These are phyloP conservation scores for Xiphophorus hellerii DNA, from an alignment of 2,113 vertebrate species.

Conservation along the genomic window DNA sequence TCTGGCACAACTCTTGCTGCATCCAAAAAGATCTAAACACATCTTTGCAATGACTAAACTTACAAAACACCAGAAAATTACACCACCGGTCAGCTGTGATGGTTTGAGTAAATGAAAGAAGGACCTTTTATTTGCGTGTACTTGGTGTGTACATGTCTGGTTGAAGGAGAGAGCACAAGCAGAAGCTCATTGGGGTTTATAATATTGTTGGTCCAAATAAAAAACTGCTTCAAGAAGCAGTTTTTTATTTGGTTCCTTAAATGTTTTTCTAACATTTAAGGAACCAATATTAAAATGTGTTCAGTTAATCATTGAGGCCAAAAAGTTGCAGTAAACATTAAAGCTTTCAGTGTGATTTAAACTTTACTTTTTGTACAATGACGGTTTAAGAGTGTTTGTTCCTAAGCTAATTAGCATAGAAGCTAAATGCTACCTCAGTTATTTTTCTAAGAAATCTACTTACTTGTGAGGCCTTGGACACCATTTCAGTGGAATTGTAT, in stretches of 20 bases:
- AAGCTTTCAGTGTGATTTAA: neutral
- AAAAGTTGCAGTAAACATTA: neutral
- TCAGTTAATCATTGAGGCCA: neutral
- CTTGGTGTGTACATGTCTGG: too few species aligned
- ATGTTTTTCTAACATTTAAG: neutral
- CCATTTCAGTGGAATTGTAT: slow-evolving; percentile 13
- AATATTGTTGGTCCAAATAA: too few species aligned
- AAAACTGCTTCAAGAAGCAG: neutral
- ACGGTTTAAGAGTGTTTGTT: neutral
- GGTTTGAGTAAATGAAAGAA: too few species aligned
- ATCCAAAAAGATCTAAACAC: too few species aligned
- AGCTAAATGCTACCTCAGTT: neutral
- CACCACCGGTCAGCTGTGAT: too few species aligned
- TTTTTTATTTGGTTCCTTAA: too few species aligned
- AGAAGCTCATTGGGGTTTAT: too few species aligned
- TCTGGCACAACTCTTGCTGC: too few species aligned
- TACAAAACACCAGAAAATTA: too few species aligned
- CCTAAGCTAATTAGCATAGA: neutral
- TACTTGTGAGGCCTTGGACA: slow-evolving; percentile 18
- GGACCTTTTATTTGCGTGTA: too few species aligned
- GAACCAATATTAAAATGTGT: neutral
- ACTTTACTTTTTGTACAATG: neutral
- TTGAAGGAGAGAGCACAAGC: too few species aligned
- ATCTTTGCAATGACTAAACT: too few species aligned
- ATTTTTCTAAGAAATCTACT: slow-evolving; percentile 7